Base-by-base conservation (phyloP, 2,797 vertebrate genomes). In the Adelosebastes latens region DNA sequence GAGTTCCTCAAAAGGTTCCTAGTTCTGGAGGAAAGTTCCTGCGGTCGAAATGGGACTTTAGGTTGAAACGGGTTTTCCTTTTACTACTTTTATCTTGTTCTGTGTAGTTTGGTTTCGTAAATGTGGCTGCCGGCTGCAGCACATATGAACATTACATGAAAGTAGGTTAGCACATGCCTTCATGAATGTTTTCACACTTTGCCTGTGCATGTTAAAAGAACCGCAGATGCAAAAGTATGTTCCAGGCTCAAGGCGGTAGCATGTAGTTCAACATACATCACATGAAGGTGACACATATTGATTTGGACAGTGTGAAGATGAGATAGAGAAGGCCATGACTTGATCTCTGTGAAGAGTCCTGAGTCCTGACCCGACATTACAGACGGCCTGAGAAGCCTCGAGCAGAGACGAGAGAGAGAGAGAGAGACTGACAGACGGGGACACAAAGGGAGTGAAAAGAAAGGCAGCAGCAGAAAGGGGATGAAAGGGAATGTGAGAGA, bases 401-500 rank as follows among this genome's bases (percentile, higher is more conserved):
- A 71, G 66, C 18, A 24, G 80, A 71, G 79, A 79, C 63, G 71
- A 84, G 86, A 63, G 76, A 53, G 75, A 79, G 72, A 83, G 85
- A 65, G 77, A 58, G 77, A 80, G 83, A 71, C 58, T 87, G 92
- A 93, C 83, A 82, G 86, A 88, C 81, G 27, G 66, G 73, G 69
- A 84, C 86, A 94, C 89, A 94, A 93, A 92, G 78, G 79, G 64
- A 73, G 78, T 16, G 81, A 87, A 82, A 89, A 91, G 88, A 93
- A 88, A 92, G 83, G 89, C 82, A 68, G 73, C 63, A 56, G 72
- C 86, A 86, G 82, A 90, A 81, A 84, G 72, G 67, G 84, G 86
- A 93, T 93, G 87, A 93, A 94, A 93, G 93, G 75, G 88, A 89
- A 84, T 88, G 76, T 65, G 73, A 79, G 80, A 91, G 86, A 93